Conservation (phyloP, 2,113 vertebrate species). For the Pelmatolapia mariae region DNA sequence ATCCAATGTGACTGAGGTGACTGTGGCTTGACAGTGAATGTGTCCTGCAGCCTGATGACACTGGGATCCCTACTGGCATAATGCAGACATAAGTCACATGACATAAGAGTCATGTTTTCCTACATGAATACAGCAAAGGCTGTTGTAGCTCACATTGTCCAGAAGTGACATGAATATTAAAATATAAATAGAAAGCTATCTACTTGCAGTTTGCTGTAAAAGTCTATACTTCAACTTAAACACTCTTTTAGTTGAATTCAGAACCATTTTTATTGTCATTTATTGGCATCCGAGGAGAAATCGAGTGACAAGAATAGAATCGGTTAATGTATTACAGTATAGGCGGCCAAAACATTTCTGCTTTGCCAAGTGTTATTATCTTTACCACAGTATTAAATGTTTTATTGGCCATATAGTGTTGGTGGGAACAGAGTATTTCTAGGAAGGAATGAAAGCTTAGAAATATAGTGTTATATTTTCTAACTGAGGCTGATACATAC, state of each 20-base stretch:
- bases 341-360: neutral
- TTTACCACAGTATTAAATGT: neutral
- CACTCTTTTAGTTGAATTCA: neutral
- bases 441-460: neutral
- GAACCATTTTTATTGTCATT: neutral
- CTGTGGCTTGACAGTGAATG: neutral
- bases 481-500: neutral
- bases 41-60: neutral
- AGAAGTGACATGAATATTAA: neutral
- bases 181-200: neutral
- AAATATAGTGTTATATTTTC: neutral
- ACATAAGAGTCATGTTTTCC: neutral
- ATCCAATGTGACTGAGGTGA: neutral
- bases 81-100: neutral
- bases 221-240: neutral
- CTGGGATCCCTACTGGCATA: neutral
- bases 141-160: neutral
- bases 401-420: neutral
- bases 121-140: neutral
- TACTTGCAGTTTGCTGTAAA: neutral
- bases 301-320: neutral
- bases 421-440: neutral
- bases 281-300: neutral
- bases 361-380: neutral
- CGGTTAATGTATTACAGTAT: neutral